phyloP scores from a whole-genome alignment of 2,113 vertebrate species.

The Rhea pennata region DNA sequence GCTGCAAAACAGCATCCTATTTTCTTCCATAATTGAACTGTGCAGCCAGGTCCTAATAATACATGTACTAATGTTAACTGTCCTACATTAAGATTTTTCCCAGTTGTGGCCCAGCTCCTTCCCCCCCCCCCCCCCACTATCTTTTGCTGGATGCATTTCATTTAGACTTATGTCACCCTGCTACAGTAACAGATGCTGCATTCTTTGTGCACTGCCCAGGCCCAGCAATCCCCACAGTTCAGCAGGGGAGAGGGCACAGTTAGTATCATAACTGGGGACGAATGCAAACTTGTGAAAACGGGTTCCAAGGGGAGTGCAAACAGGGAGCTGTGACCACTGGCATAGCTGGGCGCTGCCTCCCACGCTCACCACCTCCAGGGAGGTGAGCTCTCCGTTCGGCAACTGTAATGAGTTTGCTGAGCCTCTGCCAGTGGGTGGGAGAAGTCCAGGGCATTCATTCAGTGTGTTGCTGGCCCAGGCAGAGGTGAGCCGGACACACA shows the following conservation, averaged over 20 bases:
- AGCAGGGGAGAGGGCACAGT: not conserved
- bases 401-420: fast-evolving
- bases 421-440: fast-evolving
- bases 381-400: not conserved
- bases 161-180: not conserved
- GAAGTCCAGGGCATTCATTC: not conserved
- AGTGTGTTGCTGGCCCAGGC: not conserved
- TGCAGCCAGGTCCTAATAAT: fast-evolving
- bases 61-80: fast-evolving
- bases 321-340: not conserved
- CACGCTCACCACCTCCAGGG: fast-evolving
- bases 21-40: not conserved
- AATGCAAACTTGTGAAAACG: not conserved
- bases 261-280: not conserved
- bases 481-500: not conserved
- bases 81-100: not conserved
- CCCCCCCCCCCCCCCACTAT: fast-evolving
- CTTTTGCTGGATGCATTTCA: not conserved
- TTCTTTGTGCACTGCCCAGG: not conserved
- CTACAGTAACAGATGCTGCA: not conserved
- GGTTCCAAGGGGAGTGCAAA: fast-evolving
- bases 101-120: not conserved
- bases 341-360: not conserved
- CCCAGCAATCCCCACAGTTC: not conserved
- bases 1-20: not conserved